phyloP scores from a whole-genome alignment of 1,140 invertebrate genomes.

The Globodera rostochiensis region DNA sequence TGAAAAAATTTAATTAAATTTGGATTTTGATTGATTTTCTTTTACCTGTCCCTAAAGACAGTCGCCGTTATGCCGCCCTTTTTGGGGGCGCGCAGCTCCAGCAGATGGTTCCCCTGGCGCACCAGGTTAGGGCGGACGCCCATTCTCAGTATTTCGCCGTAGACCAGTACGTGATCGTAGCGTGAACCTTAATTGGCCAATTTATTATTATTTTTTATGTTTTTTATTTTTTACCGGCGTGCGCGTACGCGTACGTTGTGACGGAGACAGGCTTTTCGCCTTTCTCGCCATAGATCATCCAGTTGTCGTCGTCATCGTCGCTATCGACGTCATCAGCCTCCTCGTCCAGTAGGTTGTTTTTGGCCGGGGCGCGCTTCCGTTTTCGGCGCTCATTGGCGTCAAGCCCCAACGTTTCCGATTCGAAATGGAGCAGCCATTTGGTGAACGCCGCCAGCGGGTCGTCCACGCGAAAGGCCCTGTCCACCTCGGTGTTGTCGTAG shows the following conservation, averaged over 20 bases:
- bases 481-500: no score
- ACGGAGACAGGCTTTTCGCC: no score
- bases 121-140: neutral
- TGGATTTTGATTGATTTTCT: no score
- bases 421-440: no score
- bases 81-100: neutral
- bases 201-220: neutral
- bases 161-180: neutral
- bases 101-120: neutral
- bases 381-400: neutral
- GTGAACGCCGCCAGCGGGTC: neutral
- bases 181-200: neutral
- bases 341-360: neutral
- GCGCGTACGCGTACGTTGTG: no score
- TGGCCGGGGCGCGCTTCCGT: neutral
- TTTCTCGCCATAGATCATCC: neutral
- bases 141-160: neutral
- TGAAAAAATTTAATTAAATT: no score
- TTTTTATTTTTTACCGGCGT: neutral
- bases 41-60: no score
- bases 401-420: neutral
- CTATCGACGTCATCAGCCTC: neutral
- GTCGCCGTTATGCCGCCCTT: no score
- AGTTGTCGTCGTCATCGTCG: neutral
- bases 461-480: no score